Base-by-base conservation (phyloP, 2,888 invertebrate species). In the Harmothoe impar region DNA sequence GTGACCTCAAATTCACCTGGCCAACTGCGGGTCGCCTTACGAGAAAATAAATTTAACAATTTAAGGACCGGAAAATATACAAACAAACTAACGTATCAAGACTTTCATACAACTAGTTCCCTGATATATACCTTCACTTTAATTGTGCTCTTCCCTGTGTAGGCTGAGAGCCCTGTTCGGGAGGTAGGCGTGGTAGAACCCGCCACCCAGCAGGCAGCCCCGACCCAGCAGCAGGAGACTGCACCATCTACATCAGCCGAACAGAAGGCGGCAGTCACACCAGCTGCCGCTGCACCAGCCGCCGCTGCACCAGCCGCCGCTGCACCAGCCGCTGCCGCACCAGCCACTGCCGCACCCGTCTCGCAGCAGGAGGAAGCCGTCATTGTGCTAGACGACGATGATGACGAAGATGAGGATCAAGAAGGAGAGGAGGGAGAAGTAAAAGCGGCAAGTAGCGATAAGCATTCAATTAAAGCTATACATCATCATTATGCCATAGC, bases 331-430 rank as follows among this genome's bases (percentile, higher is more conserved):
- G 84, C 29, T 17, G 43, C 20, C 17, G 81, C 15, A 31, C 43
- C 29, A 10, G 23, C 15, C 17, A n/a, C 68, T 12, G 68, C 68
- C 5, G 20, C 15, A n/a, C 68, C 68, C 68, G 68, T 5, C n/a
- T 10, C 0, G 62, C 51, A 10, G 10, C 90, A 33, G 90, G 35
- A 33, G 86, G 78, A 89, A 29, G 89, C 89, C 12, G 88, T 86
- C 72, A 89, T 86, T 31, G 90, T 89, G 72, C 86, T 77, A 20
- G 91, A 89, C 17, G 91, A 84, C 23, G 91, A 88, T 0, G 89
- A 62, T 29, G 89, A 81, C 51, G 89, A 85, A 35, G 81, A 81
- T 3, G 81, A 35, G 56, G 88, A 43, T 33, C 68, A 31, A 89
- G 89, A 52, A 20, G 81, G 52, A 15, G 88, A 81, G 68, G 85